phyloP scores from a whole-genome alignment of 2,888 invertebrate genomes.

The Orgyia antiqua region DNA sequence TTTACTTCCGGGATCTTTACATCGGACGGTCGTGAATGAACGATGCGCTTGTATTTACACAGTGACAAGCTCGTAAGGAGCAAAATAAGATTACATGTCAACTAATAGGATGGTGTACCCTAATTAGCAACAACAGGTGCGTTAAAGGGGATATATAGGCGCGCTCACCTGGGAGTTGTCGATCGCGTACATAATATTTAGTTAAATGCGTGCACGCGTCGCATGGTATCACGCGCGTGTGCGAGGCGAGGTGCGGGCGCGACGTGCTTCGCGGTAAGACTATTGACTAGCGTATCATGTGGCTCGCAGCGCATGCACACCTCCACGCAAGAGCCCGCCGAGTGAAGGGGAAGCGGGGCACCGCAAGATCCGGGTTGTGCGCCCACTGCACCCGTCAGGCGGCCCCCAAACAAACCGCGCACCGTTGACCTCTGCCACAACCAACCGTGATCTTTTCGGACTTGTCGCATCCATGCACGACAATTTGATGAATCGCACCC shows the following conservation, averaged over 20 bases:
- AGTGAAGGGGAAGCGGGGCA: conserved; percentile 76
- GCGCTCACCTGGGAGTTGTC: conserved; percentile 74
- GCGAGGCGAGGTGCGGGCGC: conserved; percentile 33
- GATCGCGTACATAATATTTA: conserved; percentile 71
- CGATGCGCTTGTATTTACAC: conserved; percentile 40
- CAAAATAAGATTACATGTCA: no score
- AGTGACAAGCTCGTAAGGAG: conserved; percentile 37
- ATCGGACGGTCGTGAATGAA: conserved; percentile 62
- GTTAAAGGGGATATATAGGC: conserved; percentile 30
- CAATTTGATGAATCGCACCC: conserved; percentile 16
- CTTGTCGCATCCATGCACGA: conserved; percentile 35
- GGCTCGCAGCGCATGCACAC: conserved; percentile 46
- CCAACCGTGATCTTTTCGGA: conserved; percentile 35
- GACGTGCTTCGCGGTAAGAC: conserved; percentile 64
- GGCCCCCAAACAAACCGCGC: conserved; percentile 59
- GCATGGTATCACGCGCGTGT: conserved; percentile 53
- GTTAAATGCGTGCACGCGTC: conserved; percentile 47
- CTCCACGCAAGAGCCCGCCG: conserved; percentile 58
- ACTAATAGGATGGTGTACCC: no score
- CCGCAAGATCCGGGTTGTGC: conserved; percentile 72
- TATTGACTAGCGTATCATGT: conserved; percentile 38
- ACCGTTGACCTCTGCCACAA: conserved; percentile 56
- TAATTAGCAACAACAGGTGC: conserved; percentile 33
- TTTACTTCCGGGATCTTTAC: conserved; percentile 73
- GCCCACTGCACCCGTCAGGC: conserved; percentile 64